These are phyloP conservation scores for Pocillopora verrucosa DNA, from an alignment of 64 coral and sea anemone genomes.

Conservation along the genomic window DNA sequence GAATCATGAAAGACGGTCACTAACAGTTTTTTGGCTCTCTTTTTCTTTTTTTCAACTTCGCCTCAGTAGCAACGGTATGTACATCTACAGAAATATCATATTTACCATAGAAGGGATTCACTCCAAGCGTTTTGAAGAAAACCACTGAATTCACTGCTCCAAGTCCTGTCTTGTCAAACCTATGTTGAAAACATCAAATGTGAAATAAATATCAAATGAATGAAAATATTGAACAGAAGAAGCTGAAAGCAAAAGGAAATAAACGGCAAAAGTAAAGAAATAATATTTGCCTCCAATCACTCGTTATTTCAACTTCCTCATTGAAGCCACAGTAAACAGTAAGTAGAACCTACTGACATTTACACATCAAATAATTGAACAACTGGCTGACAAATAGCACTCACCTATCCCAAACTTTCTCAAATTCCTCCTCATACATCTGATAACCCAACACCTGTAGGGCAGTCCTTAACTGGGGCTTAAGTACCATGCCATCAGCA, in stretches of 20 bases:
- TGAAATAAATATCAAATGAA: too few species aligned
- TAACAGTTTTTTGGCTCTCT: background rate
- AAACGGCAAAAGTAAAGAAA: too few species aligned
- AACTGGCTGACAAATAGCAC: too few species aligned
- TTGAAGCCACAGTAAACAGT: too few species aligned
- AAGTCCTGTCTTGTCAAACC: constrained; percentile 74
- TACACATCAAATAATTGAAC: too few species aligned
- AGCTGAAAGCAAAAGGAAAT: too few species aligned
- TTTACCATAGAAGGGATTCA: constrained; percentile 25
- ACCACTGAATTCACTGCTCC: constrained; percentile 60
- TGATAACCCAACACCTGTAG: constrained; percentile 43
- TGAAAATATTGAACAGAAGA: too few species aligned
- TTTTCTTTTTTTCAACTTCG: background rate
- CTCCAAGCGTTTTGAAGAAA: constrained; percentile 64
- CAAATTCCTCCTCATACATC: constrained; percentile 91
- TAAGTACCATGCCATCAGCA: constrained; percentile 75
- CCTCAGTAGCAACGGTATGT: background rate
- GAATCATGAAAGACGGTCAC: background rate
- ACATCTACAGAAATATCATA: background rate
- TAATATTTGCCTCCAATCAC: too few species aligned
- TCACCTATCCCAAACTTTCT: constrained; percentile 93
- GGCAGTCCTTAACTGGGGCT: constrained; percentile 72
- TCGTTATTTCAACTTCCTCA: too few species aligned
- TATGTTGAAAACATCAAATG: background rate
- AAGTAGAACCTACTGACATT: too few species aligned